Evolutionary conservation across 2,113 vertebrate genomes (phyloP).

Genomic region (Chelonoidis abingdonii): DNA sequence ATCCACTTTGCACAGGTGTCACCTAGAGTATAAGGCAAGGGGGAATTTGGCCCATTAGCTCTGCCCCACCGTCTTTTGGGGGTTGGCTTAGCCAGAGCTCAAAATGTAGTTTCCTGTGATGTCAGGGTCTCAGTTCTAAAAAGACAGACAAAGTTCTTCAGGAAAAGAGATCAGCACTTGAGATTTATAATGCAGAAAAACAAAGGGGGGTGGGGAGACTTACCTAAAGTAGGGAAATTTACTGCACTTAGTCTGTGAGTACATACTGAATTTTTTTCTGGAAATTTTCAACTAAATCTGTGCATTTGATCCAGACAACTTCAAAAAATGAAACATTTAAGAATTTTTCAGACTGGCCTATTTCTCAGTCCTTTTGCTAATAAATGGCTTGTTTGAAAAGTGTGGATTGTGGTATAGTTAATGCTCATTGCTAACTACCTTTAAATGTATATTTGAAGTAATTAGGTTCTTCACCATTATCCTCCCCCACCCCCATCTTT

Average conservation of each 20-base stretch:
- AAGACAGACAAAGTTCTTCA: background rate
- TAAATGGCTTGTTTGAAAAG: background rate
- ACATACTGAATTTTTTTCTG: background rate
- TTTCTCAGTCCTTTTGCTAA: background rate
- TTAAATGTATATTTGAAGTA: background rate
- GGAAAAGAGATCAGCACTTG: background rate
- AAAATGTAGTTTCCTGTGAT: background rate
- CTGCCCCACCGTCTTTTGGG: too few relatives aligned
- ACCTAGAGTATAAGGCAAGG: background rate
- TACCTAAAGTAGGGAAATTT: background rate
- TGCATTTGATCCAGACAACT: background rate
- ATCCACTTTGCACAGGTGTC: background rate
- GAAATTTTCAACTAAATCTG: background rate
- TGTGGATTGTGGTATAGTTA: background rate
- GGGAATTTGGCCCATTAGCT: background rate
- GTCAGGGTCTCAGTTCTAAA: background rate
- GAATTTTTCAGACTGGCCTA: background rate
- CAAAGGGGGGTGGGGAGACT: fast-evolving
- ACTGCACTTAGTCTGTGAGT: background rate
- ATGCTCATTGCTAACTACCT: background rate
- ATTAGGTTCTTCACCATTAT: background rate
- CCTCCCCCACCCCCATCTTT: background rate
- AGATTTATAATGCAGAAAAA: background rate
- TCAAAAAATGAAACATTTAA: background rate
- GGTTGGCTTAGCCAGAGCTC: fast-evolving